phyloP scores from a whole-genome alignment of 1,140 invertebrate species.

The Heliconius melpomene region DNA sequence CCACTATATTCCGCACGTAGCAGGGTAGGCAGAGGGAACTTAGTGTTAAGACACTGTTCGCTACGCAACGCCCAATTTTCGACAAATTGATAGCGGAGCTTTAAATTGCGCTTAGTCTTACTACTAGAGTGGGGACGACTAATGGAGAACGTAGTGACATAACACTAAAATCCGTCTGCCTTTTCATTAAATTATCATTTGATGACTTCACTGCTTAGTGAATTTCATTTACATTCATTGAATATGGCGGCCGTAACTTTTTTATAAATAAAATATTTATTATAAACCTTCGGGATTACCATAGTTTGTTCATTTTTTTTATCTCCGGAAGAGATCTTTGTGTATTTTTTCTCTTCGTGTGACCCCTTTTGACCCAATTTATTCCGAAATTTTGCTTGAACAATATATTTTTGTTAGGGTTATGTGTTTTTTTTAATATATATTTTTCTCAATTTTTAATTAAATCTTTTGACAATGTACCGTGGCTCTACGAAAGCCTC shows the following conservation, averaged over 20 bases:
- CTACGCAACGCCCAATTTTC: no score
- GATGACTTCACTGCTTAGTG: no score
- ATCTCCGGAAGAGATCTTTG: conserved; percentile 41
- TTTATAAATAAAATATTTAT: conserved; percentile 1
- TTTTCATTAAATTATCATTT: no score
- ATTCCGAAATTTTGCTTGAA: conserved; percentile 37
- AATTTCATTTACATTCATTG: not conserved
- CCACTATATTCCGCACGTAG: not conserved
- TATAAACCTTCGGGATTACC: conserved; percentile 11
- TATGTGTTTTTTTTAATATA: not conserved
- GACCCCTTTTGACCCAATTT: conserved; percentile 52
- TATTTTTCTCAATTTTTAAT: not conserved
- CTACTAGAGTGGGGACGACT: not conserved
- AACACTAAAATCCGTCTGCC: not conserved
- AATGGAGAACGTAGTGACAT: not conserved
- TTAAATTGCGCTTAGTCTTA: no score
- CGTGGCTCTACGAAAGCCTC: no score
- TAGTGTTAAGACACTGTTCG: no score
- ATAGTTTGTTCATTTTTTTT: conserved; percentile 20
- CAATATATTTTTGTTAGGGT: conserved; percentile 14
- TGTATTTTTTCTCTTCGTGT: conserved; percentile 31
- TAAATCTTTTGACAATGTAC: no score
- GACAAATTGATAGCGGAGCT: no score
- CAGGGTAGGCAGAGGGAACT: not conserved
- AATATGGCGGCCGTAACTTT: not conserved